Evolutionary conservation across 1,140 invertebrate genomes (phyloP), one percentile per base, ranked within the genome.

Genomic region (Brachionus rubens): DNA sequence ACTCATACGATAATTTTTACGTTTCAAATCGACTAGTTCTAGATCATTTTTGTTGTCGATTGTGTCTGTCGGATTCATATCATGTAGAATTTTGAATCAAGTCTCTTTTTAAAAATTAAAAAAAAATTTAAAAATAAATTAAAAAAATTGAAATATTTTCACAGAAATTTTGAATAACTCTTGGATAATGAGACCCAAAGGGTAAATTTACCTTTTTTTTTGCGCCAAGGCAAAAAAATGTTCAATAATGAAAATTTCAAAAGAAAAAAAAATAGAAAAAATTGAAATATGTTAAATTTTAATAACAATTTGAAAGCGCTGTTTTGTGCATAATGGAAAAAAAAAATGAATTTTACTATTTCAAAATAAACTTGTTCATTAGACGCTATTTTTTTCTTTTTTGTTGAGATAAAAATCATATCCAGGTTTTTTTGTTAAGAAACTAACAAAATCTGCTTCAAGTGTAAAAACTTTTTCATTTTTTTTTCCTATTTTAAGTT

Each of bases 331-430:
- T 59, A 59, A 59, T 59, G 21, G 26, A 59, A 59, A 59, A n/a
- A 59, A 16, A 16, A 36, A 33, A 0, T 7, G 36, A 59, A 59
- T 33, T 36, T 36, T 36, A 5, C 9, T 36, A 5, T 59, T 59
- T 59, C 54, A 59, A 59, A 59, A 59, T 59, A 59, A 59, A 59
- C 28, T 59, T 59, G 54, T 36, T 59, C 30, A 36, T n/a, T n/a
- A n/a, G n/a, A n/a, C n/a, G n/a, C n/a, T n/a, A n/a, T n/a, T n/a
- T 54, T 54, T 28, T 24, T 28, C 52, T 54, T 54, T 54, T 28
- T 54, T 28, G 28, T 52, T 52, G 21, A 1, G 16, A 12, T 52
- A 52, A 30, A 30, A 28, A 24, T 28, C 24, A 24, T 33, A 33
- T 7, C 52, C 14, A 30, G 33, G 33, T 28, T 28, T 12, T n/a